Conservation (phyloP, 2,888 invertebrate genomes). For the Platycnemis pennipes region DNA sequence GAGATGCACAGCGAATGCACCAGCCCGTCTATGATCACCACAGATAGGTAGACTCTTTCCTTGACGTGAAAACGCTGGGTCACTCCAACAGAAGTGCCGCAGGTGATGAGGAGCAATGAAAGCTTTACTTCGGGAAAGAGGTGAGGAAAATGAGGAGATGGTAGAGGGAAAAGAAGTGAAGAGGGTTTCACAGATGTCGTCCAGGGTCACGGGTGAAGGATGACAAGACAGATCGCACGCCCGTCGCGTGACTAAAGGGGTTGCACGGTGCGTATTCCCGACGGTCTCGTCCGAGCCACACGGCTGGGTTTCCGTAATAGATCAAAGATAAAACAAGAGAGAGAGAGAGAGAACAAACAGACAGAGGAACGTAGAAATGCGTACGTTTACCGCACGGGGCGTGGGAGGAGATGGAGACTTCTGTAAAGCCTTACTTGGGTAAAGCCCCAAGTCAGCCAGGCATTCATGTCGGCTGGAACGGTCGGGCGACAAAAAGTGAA, state of each 20-base stretch:
- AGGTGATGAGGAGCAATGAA: not conserved
- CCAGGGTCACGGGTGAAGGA: not conserved
- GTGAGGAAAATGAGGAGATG: not conserved
- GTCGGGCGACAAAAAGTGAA: not conserved
- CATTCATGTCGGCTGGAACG: not conserved
- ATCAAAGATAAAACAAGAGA: not conserved
- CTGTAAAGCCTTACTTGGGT: not conserved
- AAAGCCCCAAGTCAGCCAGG: not conserved
- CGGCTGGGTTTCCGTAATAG: not conserved
- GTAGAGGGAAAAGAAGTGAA: not conserved
- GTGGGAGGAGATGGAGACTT: not conserved
- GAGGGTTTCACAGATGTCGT: not conserved
- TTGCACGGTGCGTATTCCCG: not conserved
- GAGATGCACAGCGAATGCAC: too few relatives aligned
- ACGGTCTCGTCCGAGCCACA: not conserved
- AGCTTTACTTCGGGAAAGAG: too few relatives aligned
- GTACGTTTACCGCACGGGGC: not conserved
- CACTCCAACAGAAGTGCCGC: too few relatives aligned
- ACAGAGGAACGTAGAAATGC: not conserved
- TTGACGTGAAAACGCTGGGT: too few relatives aligned
- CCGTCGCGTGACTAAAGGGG: not conserved
- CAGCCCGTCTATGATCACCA: too few relatives aligned
- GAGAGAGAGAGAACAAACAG: not conserved
- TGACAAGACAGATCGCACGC: conserved; percentile 26
- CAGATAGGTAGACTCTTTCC: too few relatives aligned